These are phyloP conservation scores for Catharus bicknelli DNA, from an alignment of 2,113 vertebrate genomes.

Conservation along the genomic window DNA sequence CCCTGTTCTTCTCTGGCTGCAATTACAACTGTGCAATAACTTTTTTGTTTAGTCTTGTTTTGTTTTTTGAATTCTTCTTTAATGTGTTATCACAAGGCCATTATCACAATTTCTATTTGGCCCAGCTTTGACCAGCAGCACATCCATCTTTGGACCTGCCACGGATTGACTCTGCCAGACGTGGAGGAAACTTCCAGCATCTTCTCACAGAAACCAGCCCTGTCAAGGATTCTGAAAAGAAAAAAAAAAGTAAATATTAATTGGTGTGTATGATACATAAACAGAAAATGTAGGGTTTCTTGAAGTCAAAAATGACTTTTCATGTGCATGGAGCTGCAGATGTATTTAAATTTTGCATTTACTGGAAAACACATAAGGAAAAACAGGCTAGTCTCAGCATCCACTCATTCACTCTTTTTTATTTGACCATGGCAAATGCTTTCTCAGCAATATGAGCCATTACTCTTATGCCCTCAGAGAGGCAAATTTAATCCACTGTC, in stretches of 20 bases:
- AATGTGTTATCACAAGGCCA: neutral
- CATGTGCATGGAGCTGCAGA: neutral
- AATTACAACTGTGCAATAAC: no score
- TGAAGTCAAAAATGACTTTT: neutral
- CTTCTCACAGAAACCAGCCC: neutral
- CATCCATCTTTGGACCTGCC: no score
- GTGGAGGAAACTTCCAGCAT: neutral
- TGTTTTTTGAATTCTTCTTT: no score
- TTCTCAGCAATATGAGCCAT: neutral
- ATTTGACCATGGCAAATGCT: neutral
- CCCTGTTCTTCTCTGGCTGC: neutral
- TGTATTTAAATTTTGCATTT: neutral
- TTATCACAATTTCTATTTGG: neutral
- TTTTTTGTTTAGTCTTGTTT: neutral
- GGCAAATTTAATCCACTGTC: neutral
- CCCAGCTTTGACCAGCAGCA: neutral
- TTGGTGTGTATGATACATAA: neutral
- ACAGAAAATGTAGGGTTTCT: neutral
- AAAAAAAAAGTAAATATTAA: neutral
- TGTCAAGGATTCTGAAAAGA: neutral
- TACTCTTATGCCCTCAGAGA: neutral
- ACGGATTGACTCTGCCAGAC: fast-evolving
- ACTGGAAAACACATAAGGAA: neutral
- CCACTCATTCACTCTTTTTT: fast-evolving
- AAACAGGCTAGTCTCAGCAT: neutral